Evolutionary conservation across 2,113 vertebrate genomes (phyloP).

Genomic region (Triplophysa siluroides): DNA sequence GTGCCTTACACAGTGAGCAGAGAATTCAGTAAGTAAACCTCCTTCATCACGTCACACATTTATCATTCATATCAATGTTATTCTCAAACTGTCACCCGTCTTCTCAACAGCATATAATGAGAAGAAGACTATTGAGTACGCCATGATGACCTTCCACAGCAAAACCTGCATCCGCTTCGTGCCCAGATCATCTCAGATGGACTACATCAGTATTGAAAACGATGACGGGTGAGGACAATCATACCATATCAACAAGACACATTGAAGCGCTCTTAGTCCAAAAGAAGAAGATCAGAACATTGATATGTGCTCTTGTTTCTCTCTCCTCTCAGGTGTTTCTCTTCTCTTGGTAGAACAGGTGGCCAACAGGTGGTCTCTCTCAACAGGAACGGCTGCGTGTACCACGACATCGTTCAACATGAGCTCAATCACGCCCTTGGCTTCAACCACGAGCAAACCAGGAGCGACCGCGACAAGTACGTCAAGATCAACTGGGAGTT

Average conservation of each 20-base stretch:
- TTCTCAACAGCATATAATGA: constrained; percentile 40
- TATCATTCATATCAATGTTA: not conserved
- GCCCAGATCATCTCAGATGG: constrained; percentile 33
- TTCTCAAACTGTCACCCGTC: not conserved
- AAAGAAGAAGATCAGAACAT: not conserved
- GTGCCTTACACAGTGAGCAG: constrained; percentile 46
- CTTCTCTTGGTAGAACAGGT: constrained; percentile 51
- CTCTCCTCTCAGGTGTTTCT: constrained; percentile 57
- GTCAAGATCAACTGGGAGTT: constrained; percentile 57
- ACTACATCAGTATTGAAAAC: constrained; percentile 56
- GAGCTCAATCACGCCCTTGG: constrained; percentile 63
- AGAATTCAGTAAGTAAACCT: constrained; percentile 49
- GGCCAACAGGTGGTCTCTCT: constrained; percentile 60
- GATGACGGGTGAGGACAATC: constrained; percentile 45
- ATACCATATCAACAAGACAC: not conserved
- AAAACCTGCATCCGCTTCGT: constrained; percentile 56
- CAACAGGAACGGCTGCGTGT: constrained; percentile 37
- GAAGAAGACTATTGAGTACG: constrained; percentile 33
- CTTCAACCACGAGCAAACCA: constrained; percentile 63
- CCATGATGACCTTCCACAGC: constrained; percentile 43
- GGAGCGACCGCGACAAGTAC: constrained; percentile 60
- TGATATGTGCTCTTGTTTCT: not conserved
- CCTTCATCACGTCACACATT: not conserved
- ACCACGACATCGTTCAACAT: constrained; percentile 51
- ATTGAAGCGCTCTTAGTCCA: not conserved